These are phyloP conservation scores for Triplophysa bombifrons DNA, from an alignment of 2,797 vertebrate genomes.

Conservation along the genomic window DNA sequence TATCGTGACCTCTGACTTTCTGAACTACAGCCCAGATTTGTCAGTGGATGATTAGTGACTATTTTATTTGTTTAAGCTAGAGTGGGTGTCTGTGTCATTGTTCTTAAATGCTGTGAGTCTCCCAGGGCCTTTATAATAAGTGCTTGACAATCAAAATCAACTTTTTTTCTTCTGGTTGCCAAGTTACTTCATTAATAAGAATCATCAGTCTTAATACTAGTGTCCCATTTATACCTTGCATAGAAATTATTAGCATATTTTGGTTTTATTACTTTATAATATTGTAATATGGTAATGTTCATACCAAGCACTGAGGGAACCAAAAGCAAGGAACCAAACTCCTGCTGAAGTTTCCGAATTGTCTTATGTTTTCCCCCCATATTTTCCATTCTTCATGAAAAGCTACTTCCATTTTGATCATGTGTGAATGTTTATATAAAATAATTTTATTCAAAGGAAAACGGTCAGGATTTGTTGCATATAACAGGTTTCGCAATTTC, in stretches of 20 bases:
- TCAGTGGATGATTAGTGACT: slow-evolving; percentile 48
- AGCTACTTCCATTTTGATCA: neutral
- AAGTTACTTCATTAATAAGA: neutral
- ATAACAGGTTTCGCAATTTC: too few species aligned
- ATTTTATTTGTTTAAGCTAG: neutral
- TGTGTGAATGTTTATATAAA: neutral
- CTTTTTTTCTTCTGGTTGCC: slow-evolving; percentile 5
- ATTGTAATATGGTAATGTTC: neutral
- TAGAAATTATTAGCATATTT: neutral
- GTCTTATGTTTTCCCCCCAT: neutral
- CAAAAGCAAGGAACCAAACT: neutral
- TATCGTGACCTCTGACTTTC: slow-evolving; percentile 80
- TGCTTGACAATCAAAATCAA: slow-evolving; percentile 13
- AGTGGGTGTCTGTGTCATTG: neutral
- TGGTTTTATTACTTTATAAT: slow-evolving; percentile 4
- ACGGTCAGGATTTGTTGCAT: neutral
- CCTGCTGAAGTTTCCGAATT: neutral
- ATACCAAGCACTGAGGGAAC: slow-evolving; percentile 1
- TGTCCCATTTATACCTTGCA: slow-evolving; percentile 2
- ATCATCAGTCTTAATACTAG: neutral
- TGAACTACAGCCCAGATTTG: slow-evolving; percentile 77
- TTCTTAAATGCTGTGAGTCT: neutral
- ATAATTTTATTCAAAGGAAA: neutral
- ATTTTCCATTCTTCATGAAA: neutral
- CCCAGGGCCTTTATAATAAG: neutral